phyloP scores from a whole-genome alignment of 2,888 invertebrate genomes.

The Sinodicranocentrus sp. region DNA sequence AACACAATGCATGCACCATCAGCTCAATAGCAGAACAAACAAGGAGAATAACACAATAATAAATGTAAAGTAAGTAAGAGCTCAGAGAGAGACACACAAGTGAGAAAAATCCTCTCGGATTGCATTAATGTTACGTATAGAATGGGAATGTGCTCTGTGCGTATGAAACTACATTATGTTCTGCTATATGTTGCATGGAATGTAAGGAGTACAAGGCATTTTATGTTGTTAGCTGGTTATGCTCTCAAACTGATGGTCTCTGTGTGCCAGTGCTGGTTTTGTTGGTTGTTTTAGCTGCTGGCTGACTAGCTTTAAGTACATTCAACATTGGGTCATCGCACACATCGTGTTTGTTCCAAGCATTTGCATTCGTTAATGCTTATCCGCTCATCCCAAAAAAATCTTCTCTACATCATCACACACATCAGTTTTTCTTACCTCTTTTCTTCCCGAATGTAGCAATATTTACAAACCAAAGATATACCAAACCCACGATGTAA shows the following conservation, averaged over 20 bases:
- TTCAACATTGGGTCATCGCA: slow-evolving; percentile 49
- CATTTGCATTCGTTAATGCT: slow-evolving; percentile 58
- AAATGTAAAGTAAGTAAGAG: neutral
- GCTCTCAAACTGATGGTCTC: neutral
- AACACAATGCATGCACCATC: slow-evolving; percentile 3
- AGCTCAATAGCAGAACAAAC: slow-evolving; percentile 3
- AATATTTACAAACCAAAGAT: slow-evolving; percentile 56
- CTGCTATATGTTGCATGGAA: too few relatives aligned
- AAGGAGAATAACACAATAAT: neutral
- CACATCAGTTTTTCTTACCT: slow-evolving; percentile 26
- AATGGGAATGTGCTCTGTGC: too few relatives aligned
- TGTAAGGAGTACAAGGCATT: too few relatives aligned
- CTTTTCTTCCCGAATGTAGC: slow-evolving; percentile 27
- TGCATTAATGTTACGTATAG: too few relatives aligned
- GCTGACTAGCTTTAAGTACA: slow-evolving; percentile 15
- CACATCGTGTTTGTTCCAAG: slow-evolving; percentile 57
- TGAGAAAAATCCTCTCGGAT: slow-evolving; percentile 1
- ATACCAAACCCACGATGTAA: slow-evolving; percentile 21
- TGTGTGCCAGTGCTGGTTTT: neutral
- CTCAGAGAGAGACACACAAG: neutral
- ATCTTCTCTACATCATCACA: slow-evolving; percentile 29
- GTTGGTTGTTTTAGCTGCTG: too few relatives aligned
- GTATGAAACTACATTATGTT: too few relatives aligned
- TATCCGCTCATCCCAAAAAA: slow-evolving; percentile 60
- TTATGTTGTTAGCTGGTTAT: too few relatives aligned